Evolutionary conservation across 2,888 invertebrate species (phyloP).

Genomic region (Apodemia mormo): DNA sequence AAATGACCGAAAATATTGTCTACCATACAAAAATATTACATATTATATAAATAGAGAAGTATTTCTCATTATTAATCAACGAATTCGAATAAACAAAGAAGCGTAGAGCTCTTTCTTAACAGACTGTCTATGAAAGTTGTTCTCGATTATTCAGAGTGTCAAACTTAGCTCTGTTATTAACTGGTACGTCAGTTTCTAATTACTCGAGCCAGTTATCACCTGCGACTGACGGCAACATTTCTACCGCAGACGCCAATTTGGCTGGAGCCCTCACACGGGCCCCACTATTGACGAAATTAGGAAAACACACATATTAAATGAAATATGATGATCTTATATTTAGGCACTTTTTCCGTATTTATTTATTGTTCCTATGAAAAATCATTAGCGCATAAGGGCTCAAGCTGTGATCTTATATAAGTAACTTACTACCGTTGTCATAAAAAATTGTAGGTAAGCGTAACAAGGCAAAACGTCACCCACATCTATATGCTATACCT

Average conservation of each 20-base stretch:
- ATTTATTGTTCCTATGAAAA: too few relatives aligned
- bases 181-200: conserved; percentile 72
- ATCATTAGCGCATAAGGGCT: too few relatives aligned
- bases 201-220: conserved; percentile 75
- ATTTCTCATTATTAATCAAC: not conserved
- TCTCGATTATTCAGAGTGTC: conserved; percentile 46
- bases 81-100: not conserved
- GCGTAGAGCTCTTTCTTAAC: not conserved
- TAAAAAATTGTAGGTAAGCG: too few relatives aligned
- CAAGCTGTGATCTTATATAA: too few relatives aligned
- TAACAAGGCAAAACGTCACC: too few relatives aligned
- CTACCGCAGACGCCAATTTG: conserved; percentile 47
- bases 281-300: conserved; percentile 24
- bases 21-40: too few relatives aligned
- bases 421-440: too few relatives aligned
- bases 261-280: conserved; percentile 28
- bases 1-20: too few relatives aligned
- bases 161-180: conserved; percentile 71
- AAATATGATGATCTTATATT: not conserved
- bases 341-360: not conserved
- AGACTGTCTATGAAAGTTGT: conserved; percentile 20
- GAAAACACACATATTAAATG: not conserved
- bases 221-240: conserved; percentile 68
- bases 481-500: too few relatives aligned
- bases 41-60: not conserved